These are phyloP conservation scores for Calyptomena viridis DNA, from an alignment of 2,113 vertebrate species.

Conservation along the genomic window DNA sequence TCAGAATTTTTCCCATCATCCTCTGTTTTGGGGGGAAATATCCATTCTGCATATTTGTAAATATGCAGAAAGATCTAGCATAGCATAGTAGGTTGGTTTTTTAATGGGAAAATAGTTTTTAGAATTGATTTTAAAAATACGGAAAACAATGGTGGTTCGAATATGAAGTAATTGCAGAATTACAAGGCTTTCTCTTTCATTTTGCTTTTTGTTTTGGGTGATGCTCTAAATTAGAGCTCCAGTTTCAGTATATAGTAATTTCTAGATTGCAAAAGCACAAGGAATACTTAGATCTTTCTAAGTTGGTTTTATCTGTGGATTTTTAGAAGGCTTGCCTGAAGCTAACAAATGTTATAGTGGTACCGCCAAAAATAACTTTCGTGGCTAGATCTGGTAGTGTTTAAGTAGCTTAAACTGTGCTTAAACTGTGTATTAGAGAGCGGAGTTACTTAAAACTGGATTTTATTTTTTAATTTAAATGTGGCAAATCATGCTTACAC, in stretches of 20 bases:
- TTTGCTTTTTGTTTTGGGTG: neutral
- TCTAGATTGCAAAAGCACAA: neutral
- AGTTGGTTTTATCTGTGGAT: neutral
- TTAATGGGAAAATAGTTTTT: neutral
- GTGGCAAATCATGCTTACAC: neutral
- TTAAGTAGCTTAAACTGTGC: neutral
- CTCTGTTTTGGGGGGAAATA: slow-evolving; percentile 40
- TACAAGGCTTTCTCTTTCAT: neutral
- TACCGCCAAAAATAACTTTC: neutral
- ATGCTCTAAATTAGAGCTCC: slow-evolving; percentile 61
- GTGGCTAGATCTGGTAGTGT: neutral
- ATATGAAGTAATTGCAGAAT: neutral
- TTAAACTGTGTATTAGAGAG: neutral
- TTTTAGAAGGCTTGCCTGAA: neutral
- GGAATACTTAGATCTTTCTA: neutral
- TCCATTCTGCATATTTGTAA: slow-evolving; percentile 18
- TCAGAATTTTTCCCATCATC: neutral
- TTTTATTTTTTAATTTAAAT: neutral
- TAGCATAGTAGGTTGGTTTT: neutral
- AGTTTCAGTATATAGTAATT: neutral
- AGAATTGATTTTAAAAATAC: neutral
- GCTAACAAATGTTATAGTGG: neutral
- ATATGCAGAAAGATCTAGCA: neutral
- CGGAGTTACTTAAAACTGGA: neutral
- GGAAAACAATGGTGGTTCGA: neutral